Conservation (phyloP, 2,888 invertebrate genomes). For the Heteromyza rotundicornis region DNA sequence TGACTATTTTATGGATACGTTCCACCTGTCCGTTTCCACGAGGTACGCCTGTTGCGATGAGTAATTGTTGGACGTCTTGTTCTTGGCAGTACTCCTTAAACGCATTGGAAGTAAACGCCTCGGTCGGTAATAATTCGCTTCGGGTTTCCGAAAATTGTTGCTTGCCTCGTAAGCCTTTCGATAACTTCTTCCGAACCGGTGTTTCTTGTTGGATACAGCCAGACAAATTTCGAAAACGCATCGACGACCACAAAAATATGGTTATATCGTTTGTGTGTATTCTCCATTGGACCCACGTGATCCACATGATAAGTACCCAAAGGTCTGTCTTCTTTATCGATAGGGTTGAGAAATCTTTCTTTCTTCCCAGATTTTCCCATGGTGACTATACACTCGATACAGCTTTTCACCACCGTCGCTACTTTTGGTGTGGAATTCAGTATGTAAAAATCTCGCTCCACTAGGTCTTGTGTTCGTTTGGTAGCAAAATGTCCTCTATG, state of each 20-base stretch:
- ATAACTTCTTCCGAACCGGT: conserved; percentile 23
- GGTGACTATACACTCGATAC: conserved; percentile 10
- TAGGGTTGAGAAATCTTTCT: conserved; percentile 15
- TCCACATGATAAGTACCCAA: conserved; percentile 15
- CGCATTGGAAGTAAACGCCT: conserved; percentile 48
- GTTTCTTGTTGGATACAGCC: conserved; percentile 48
- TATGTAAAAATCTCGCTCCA: neutral
- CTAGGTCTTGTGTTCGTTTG: neutral
- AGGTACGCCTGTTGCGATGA: conserved; percentile 45
- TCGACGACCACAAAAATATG: conserved; percentile 48
- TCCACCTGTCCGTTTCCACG: no score
- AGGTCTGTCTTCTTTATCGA: conserved; percentile 19
- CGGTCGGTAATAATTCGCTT: conserved; percentile 51
- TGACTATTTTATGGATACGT: conserved; percentile 49
- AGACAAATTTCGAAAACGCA: conserved; percentile 48
- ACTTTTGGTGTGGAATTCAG: neutral
- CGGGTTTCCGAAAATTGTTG: conserved; percentile 28
- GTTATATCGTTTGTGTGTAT: conserved; percentile 44
- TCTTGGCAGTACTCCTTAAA: conserved; percentile 48
- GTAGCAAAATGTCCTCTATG: no score
- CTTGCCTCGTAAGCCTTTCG: neutral
- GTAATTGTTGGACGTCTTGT: conserved; percentile 42
- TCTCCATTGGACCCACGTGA: conserved; percentile 19
- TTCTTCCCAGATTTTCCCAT: conserved; percentile 8
- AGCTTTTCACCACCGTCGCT: neutral